A percentile compares a stretch with the other conserved stretches of the same genome.
Evolutionary conservation across 2,797 vertebrate species (phyloP).

Genomic region (Lates japonicus): DNA sequence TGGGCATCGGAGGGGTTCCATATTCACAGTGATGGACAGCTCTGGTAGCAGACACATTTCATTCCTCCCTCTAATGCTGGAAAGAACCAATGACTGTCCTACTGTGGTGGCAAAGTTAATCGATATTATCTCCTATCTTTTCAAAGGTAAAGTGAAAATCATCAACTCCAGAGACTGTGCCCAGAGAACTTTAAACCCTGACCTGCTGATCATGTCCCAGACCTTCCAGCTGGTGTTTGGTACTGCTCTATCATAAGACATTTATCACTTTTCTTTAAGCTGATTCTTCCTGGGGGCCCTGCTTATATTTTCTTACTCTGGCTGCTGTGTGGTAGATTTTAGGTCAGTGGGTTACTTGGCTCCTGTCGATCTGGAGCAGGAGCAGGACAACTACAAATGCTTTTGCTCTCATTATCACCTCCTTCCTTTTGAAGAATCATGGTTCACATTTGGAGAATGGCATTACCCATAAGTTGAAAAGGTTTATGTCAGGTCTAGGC

Average conservation of each 20-base stretch:
- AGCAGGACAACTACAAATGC: not conserved
- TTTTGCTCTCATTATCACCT: not conserved
- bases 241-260: slow-evolving; percentile 28
- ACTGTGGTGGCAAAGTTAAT: not conserved
- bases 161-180: slow-evolving; percentile 85
- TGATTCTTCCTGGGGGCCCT: not conserved
- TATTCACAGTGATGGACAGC: slow-evolving; percentile 92
- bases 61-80: not conserved
- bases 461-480: not conserved
- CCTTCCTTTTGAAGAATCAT: not conserved
- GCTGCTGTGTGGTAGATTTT: not conserved
- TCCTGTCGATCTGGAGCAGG: not conserved
- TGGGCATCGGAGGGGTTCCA: slow-evolving; percentile 92
- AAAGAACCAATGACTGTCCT: not conserved
- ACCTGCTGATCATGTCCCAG: slow-evolving; percentile 72
- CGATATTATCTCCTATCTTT: slow-evolving; percentile 14
- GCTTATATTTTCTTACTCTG: slow-evolving; percentile 16
- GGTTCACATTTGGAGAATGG: not conserved
- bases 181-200: slow-evolving; percentile 50
- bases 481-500: not conserved
- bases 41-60: slow-evolving; percentile 82
- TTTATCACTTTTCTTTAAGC: accelerated
- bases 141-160: slow-evolving; percentile 78
- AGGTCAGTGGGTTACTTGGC: not conserved
- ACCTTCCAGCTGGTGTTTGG: slow-evolving; percentile 51